Conservation (phyloP, 2,113 vertebrate species). For the Myotis brandtii region DNA sequence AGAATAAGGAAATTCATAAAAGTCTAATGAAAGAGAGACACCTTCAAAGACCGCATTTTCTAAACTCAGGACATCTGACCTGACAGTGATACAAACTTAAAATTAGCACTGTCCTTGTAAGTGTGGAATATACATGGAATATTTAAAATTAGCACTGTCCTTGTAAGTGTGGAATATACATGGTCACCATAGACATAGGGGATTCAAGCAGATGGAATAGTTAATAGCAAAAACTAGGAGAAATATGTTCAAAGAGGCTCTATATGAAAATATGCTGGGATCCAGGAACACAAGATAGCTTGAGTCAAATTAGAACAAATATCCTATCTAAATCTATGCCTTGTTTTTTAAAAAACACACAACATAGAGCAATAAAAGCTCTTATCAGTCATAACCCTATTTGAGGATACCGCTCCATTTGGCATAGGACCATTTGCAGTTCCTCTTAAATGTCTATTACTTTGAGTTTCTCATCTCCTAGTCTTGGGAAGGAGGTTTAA, state of each 20-base stretch:
- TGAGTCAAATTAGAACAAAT: constrained; percentile 40
- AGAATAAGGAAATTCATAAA: constrained; percentile 30
- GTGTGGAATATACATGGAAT: too few species aligned
- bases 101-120: too few species aligned
- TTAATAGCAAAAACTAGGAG: constrained; percentile 50
- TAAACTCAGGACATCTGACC: constrained; percentile 16
- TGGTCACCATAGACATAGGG: neutral
- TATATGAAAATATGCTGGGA: neutral
- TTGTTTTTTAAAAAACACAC: neutral
- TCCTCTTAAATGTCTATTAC: constrained; percentile 37
- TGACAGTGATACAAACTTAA: neutral
- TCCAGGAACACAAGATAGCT: neutral
- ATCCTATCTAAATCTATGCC: neutral
- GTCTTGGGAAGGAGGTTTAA: neutral
- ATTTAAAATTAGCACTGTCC: constrained; percentile 40
- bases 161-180: neutral
- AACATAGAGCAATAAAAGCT: constrained; percentile 30
- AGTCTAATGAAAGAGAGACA: neutral
- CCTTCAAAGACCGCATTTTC: neutral
- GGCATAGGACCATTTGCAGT: neutral
- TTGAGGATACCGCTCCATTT: constrained; percentile 11
- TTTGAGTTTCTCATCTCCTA: constrained; percentile 44
- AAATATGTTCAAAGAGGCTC: constrained; percentile 47
- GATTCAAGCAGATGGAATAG: neutral
- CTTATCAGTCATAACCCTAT: neutral